Conservation (phyloP, 2,113 vertebrate species). For the Chaetodon trifascialis region DNA sequence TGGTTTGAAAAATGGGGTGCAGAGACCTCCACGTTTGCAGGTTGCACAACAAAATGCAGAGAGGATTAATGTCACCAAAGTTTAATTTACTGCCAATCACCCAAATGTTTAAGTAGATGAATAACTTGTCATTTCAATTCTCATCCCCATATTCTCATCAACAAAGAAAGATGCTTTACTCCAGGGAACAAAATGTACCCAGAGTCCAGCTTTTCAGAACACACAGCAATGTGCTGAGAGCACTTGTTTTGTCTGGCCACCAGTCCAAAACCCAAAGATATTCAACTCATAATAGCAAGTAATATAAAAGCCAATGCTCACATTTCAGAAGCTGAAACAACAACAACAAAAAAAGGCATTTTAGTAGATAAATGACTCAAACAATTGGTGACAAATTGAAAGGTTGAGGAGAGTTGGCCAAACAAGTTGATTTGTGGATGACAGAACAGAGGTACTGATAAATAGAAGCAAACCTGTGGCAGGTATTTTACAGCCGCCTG, state of each 20-base stretch:
- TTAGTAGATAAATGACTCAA: no score
- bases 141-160: no score
- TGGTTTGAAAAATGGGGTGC: background rate
- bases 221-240: no score
- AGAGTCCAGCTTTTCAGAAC: no score
- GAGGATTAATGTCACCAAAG: background rate
- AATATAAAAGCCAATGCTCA: no score
- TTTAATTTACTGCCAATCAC: background rate
- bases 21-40: background rate
- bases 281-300: no score
- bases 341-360: background rate
- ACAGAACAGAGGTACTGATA: constrained; percentile 4
- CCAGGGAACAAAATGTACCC: no score
- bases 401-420: background rate
- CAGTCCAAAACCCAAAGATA: no score
- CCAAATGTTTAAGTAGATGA: background rate
- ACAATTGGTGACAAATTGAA: background rate
- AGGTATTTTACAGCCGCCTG: constrained; percentile 54
- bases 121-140: background rate
- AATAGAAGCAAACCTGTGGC: constrained; percentile 78
- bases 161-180: background rate
- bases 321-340: no score
- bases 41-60: background rate
- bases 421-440: background rate
- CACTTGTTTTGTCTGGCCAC: no score